phyloP scores from a whole-genome alignment of 2,797 vertebrate species.

The Pagetopsis macropterus region DNA sequence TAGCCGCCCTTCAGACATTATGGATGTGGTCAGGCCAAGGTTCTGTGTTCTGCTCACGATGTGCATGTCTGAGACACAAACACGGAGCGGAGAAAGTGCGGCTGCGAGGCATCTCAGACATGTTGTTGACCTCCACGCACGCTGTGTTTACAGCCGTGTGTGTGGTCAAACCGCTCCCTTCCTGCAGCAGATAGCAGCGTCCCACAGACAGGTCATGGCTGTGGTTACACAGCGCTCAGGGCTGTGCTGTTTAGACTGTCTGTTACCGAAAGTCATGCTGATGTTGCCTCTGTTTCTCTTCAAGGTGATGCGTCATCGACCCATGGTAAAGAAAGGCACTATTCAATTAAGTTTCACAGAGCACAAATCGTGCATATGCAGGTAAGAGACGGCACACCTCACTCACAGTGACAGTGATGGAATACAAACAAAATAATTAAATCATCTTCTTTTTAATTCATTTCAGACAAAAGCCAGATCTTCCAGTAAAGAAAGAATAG shows the following conservation, averaged over 20 bases:
- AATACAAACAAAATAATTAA: constrained; percentile 1
- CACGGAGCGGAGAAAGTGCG: constrained; percentile 30
- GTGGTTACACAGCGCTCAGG: constrained; percentile 7
- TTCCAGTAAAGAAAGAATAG: constrained; percentile 91
- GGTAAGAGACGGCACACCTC: constrained; percentile 79
- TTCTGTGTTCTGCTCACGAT: background rate
- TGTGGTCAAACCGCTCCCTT: constrained; percentile 31
- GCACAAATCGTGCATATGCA: constrained; percentile 93
- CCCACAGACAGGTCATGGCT: constrained; percentile 7
- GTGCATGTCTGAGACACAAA: background rate
- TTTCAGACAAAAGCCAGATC: constrained; percentile 91
- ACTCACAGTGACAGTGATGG: background rate
- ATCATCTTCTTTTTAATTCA: constrained; percentile 3
- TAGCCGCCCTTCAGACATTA: background rate
- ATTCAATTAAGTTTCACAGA: constrained; percentile 90
- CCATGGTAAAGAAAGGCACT: constrained; percentile 83
- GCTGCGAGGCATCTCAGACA: constrained; percentile 51
- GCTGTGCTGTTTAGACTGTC: constrained; percentile 9
- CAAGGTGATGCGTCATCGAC: constrained; percentile 89
- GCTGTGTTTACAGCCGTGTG: constrained; percentile 48
- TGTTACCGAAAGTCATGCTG: background rate
- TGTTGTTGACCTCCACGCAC: constrained; percentile 58
- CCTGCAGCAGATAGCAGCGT: constrained; percentile 2
- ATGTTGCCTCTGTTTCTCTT: constrained; percentile 42
- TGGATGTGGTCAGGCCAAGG: background rate